Evolutionary conservation across 30 jellyfish, hydroid and myxozoan genomes (phyloP), one percentile per base, ranked within the genome.

Genomic region (Aurelia coerulea): DNA sequence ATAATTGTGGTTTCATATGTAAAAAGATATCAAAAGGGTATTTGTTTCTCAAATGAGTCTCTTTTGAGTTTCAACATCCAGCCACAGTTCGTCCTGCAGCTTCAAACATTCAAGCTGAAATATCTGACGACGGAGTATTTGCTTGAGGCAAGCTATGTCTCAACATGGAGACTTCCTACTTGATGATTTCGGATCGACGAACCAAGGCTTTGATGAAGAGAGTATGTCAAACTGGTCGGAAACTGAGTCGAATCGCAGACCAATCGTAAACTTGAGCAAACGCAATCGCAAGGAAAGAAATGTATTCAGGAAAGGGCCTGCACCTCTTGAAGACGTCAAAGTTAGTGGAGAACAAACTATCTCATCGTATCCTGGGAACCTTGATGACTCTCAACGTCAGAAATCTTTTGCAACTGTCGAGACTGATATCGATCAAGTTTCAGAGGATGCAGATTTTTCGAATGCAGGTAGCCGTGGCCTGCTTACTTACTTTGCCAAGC

Each of bases 401-500:
- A 67, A 39, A 8, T 62, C 62, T 29, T 1, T 11, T 13, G 68
- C 51, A 16, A 50, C 62, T 8, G 8, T 6, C 8, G 56, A 46
- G 14, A 46, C 56, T 9, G 56, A 46, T 14, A 9, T 46, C 0
- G 56, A 46, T 46, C 3, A 46, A 46, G 56, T 46, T 37, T 5
- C 49, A 37, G 49, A 5, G 49, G 49, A 37, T 46, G 56, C 56
- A 46, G 56, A 46, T 9, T 46, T 46, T 46, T 68, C 81, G 16
- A 73, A 71, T 10, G 86, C 96, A 49, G 86, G 95, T 3, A 92
- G 98, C 70, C 65, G 83, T 53, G 98, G 96, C 42, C 83, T 93
- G 74, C 79, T 93, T 46, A 88, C 65, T 32, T 93, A 93, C 81
- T 93, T 93, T 46, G 85, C 97, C 10, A 88, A 88, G 69, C 60